Conservation (phyloP, 2,797 vertebrate genomes). For the Melanotaenia parkinsoni region DNA sequence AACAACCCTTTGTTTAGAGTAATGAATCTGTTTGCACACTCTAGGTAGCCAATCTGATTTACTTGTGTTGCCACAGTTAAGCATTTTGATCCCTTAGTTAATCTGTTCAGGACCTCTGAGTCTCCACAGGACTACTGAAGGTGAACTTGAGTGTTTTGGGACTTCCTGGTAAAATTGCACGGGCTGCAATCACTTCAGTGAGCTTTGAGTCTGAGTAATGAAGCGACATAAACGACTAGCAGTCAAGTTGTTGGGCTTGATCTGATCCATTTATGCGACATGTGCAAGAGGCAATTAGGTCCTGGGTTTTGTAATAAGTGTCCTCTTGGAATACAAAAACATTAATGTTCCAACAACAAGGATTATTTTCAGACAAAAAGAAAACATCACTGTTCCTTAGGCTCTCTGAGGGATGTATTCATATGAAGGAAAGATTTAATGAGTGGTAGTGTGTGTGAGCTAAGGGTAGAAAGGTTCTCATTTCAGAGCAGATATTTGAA, state of each 20-base stretch:
- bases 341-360: constrained; percentile 35
- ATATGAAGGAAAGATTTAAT: constrained; percentile 2
- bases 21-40: constrained; percentile 60
- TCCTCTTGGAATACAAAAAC: constrained; percentile 18
- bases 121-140: constrained; percentile 40
- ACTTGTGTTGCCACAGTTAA: constrained; percentile 69
- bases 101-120: constrained; percentile 50
- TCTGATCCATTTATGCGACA: constrained; percentile 44
- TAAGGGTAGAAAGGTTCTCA: not conserved
- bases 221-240: constrained; percentile 51
- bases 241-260: constrained; percentile 28
- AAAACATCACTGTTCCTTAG: not conserved
- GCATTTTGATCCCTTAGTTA: constrained; percentile 60
- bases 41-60: constrained; percentile 64
- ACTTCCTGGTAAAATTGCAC: constrained; percentile 47
- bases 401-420: not conserved
- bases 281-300: constrained; percentile 36
- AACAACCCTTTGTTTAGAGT: constrained; percentile 62
- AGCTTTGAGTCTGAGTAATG: constrained; percentile 49
- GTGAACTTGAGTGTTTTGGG: constrained; percentile 48
- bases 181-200: constrained; percentile 47
- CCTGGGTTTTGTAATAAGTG: constrained; percentile 1
- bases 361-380: constrained; percentile 32
- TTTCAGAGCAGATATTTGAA: not conserved
- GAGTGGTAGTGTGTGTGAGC: not conserved